A percentile compares a stretch with the other conserved stretches of the same genome.
phyloP scores from a whole-genome alignment of 2,113 vertebrate species.

The Amphiprion ocellaris region DNA sequence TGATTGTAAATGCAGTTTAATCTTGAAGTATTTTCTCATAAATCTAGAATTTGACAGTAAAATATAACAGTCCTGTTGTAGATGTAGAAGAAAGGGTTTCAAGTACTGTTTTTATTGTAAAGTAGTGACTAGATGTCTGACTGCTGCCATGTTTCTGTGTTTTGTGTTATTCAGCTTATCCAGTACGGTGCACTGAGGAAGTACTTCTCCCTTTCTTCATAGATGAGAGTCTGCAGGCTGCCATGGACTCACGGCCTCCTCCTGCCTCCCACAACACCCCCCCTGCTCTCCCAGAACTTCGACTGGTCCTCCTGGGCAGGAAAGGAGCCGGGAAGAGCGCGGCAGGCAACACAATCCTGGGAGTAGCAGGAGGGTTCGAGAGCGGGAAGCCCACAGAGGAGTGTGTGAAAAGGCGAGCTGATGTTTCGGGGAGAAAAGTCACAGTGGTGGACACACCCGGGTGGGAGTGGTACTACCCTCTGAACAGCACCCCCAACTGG shows the following conservation, averaged over 20 bases:
- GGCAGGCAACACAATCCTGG: constrained; percentile 79
- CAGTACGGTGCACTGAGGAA: constrained; percentile 64
- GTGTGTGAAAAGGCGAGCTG: constrained; percentile 72
- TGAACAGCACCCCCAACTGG: constrained; percentile 83
- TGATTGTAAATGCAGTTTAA: not conserved
- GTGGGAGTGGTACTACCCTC: constrained; percentile 86
- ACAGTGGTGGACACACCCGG: constrained; percentile 84
- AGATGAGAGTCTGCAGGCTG: constrained; percentile 66
- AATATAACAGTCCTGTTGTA: not conserved
- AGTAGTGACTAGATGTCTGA: constrained; percentile 13
- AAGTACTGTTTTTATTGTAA: not conserved
- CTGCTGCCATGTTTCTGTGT: constrained; percentile 25
- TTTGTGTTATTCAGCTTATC: constrained; percentile 66
- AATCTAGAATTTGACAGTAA: not conserved
- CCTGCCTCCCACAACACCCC: not conserved
- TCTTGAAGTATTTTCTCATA: not conserved
- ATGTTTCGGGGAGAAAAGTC: constrained; percentile 69
- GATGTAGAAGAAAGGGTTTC: not conserved
- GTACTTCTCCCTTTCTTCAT: constrained; percentile 67
- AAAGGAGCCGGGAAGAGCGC: constrained; percentile 83
- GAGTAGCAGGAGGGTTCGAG: constrained; percentile 66
- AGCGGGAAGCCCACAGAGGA: constrained; percentile 81
- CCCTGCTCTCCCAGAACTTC: constrained; percentile 64
- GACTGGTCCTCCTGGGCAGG: constrained; percentile 82
- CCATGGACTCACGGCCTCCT: constrained; percentile 31